Conservation (phyloP, 2,113 vertebrate genomes). For the Pedionomus torquatus region DNA sequence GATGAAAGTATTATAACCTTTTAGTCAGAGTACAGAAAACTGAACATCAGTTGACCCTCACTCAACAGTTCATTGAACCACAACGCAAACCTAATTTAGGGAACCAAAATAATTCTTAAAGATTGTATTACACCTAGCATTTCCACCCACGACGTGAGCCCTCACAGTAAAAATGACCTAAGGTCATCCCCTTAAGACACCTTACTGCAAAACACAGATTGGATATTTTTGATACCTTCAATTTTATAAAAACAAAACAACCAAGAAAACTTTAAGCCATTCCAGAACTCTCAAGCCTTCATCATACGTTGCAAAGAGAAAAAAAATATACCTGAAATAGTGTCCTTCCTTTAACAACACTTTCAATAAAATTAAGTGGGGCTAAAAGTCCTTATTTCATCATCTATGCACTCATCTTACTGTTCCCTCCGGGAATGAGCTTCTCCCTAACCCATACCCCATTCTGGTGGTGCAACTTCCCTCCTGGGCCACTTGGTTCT, state of each 20-base stretch:
- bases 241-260: neutral
- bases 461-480: neutral
- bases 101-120: neutral
- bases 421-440: neutral
- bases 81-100: neutral
- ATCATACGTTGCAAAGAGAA: fast-evolving
- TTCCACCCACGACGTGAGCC: neutral
- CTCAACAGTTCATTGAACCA: neutral
- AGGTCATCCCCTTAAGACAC: neutral
- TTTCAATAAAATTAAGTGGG: neutral
- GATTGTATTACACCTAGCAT: neutral
- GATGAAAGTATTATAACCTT: neutral
- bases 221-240: neutral
- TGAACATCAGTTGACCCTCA: neutral
- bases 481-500: neutral
- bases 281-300: neutral
- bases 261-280: neutral
- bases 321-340: neutral
- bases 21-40: neutral
- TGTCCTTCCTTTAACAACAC: neutral
- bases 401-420: neutral
- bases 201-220: neutral
- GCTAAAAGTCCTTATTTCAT: neutral
- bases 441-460: neutral
- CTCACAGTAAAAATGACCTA: neutral